A percentile compares a stretch with the other conserved stretches of the same genome.
Conservation (phyloP, 2,888 invertebrate genomes). For the Caenorhabditis afra region DNA sequence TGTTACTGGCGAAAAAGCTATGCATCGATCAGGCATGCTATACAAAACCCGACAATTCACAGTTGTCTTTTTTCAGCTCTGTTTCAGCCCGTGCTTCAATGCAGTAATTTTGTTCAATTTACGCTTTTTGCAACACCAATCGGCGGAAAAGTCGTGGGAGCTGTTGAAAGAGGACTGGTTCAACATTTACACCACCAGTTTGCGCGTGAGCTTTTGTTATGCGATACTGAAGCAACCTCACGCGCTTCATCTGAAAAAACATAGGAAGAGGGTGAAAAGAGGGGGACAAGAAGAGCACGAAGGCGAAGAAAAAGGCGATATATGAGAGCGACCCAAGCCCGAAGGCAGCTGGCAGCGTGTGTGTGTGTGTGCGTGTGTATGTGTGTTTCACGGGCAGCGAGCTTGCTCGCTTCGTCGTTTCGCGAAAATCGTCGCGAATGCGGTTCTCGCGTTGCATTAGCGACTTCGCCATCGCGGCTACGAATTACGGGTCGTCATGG, state of each 20-base stretch:
- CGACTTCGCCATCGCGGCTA: conserved; percentile 12
- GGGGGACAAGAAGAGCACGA: too few relatives aligned
- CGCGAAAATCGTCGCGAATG: conserved; percentile 17
- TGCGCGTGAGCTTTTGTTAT: conserved; percentile 23
- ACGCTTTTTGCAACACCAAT: conserved; percentile 43
- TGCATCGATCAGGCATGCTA: conserved; percentile 48
- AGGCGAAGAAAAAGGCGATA: too few relatives aligned
- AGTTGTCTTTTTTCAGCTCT: conserved; percentile 28
- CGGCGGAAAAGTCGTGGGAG: conserved; percentile 37
- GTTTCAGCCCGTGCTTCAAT: conserved; percentile 52
- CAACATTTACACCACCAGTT: conserved; percentile 39
- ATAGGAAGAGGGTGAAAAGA: too few relatives aligned
- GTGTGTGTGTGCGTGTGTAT: not conserved
- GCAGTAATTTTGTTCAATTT: conserved; percentile 55
- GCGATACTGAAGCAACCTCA: too few relatives aligned
- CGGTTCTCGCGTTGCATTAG: conserved; percentile 1
- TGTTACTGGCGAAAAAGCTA: conserved; percentile 29
- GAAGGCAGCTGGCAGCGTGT: conserved; percentile 8
- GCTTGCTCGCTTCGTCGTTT: not conserved
- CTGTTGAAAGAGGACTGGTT: conserved; percentile 53
- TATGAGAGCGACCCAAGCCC: too few relatives aligned
- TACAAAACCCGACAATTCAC: too few relatives aligned
- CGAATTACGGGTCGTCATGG: not conserved
- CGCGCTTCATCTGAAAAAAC: too few relatives aligned
- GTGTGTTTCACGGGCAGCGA: not conserved